These are phyloP conservation scores for Microctenopoma lineatum DNA, from an alignment of 2,797 vertebrate genomes.

Conservation along the genomic window DNA sequence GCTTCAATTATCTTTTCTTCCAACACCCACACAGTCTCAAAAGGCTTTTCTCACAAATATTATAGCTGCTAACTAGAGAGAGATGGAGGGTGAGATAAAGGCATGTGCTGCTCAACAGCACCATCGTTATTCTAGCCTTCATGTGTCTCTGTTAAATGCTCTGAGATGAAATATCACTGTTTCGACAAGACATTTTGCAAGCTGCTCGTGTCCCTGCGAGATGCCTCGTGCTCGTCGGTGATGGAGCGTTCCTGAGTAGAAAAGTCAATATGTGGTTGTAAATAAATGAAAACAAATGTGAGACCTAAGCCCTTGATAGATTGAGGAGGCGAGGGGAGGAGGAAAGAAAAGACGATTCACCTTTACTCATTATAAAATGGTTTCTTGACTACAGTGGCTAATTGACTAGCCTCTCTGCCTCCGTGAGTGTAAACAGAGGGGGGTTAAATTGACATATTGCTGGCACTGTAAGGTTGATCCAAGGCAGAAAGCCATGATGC, in stretches of 20 bases:
- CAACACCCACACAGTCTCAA: slow-evolving; percentile 69
- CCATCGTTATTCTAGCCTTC: slow-evolving; percentile 57
- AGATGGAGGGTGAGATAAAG: slow-evolving; percentile 48
- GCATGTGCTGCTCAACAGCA: slow-evolving; percentile 48
- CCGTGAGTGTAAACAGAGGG: slow-evolving; percentile 27
- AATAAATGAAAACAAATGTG: slow-evolving; percentile 77
- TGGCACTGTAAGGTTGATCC: slow-evolving; percentile 74
- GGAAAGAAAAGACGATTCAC: slow-evolving; percentile 42
- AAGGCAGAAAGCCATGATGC: slow-evolving; percentile 67
- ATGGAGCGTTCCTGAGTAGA: slow-evolving; percentile 64
- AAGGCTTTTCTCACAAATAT: slow-evolving; percentile 74
- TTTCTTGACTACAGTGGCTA: slow-evolving; percentile 56
- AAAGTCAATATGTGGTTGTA: slow-evolving; percentile 77
- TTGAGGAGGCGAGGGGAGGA: slow-evolving; percentile 40
- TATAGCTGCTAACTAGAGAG: slow-evolving; percentile 73
- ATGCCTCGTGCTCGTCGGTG: slow-evolving; percentile 52
- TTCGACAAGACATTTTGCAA: slow-evolving; percentile 74
- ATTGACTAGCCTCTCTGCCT: slow-evolving; percentile 59
- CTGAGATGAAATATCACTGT: slow-evolving; percentile 72
- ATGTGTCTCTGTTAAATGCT: slow-evolving; percentile 63
- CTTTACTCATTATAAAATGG: slow-evolving; percentile 62
- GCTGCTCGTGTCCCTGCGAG: slow-evolving; percentile 57
- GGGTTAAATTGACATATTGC: slow-evolving; percentile 76
- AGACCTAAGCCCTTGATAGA: slow-evolving; percentile 59
- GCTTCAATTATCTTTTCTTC: slow-evolving; percentile 78